These are phyloP conservation scores for Empidonax alnorum DNA, from an alignment of 2,113 vertebrate genomes.

Conservation along the genomic window DNA sequence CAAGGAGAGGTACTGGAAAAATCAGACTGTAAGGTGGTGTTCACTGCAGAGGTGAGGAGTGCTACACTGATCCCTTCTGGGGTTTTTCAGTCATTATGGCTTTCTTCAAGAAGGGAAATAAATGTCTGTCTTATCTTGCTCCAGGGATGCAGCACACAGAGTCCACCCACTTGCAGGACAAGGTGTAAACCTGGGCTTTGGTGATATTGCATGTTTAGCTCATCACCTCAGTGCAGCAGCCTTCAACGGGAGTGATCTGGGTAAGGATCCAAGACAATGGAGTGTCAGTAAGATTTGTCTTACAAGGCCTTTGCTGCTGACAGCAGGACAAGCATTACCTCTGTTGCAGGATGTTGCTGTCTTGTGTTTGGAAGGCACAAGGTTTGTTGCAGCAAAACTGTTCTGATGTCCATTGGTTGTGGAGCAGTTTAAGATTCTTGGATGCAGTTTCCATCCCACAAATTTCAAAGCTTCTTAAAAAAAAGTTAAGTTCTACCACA, in stretches of 20 bases:
- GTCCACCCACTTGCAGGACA: conserved; percentile 97
- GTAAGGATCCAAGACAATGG: conserved; percentile 73
- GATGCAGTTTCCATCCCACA: not conserved
- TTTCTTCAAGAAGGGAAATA: not conserved
- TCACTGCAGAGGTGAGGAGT: not conserved
- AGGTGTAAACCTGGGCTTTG: conserved; percentile 96
- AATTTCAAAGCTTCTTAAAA: not conserved
- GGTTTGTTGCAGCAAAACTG: not conserved
- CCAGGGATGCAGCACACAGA: conserved; percentile 95
- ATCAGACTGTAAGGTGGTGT: not conserved
- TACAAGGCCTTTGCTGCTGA: not conserved
- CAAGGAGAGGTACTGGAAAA: not conserved
- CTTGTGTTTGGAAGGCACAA: not conserved
- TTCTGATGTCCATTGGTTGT: not conserved
- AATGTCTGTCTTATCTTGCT: conserved; percentile 24
- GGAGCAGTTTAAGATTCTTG: not conserved
- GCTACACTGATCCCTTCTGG: not conserved
- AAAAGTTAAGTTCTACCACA: not conserved
- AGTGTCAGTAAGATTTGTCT: not conserved
- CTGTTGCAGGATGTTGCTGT: not conserved
- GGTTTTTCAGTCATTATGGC: not conserved
- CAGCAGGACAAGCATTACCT: not conserved
- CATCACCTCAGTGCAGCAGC: conserved; percentile 88
- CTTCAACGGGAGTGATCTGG: conserved; percentile 92
- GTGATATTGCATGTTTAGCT: conserved; percentile 88